These are phyloP conservation scores for Cetonia aurata DNA, from an alignment of 2,888 invertebrate genomes.

Conservation along the genomic window DNA sequence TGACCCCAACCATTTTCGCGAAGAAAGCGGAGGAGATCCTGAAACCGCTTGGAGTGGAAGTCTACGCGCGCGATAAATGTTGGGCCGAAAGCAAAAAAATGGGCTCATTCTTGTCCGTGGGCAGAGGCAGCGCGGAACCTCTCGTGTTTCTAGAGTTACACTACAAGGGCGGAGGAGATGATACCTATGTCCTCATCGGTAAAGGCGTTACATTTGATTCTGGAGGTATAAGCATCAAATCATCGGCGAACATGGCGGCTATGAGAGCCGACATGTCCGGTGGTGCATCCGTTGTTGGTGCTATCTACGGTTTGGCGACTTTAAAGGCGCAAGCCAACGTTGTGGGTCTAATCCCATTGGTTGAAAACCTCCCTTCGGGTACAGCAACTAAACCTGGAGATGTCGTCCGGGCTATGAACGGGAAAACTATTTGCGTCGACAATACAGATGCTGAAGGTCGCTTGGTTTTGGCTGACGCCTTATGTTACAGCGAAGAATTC, in stretches of 20 bases:
- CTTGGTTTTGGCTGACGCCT: constrained; percentile 78
- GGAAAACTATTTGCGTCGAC: constrained; percentile 78
- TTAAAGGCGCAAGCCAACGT: constrained; percentile 72
- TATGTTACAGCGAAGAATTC: constrained; percentile 75
- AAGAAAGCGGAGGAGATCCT: constrained; percentile 66
- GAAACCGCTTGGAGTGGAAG: constrained; percentile 64
- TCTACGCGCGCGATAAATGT: constrained; percentile 69
- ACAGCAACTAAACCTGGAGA: constrained; percentile 79
- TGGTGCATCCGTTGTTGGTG: constrained; percentile 74
- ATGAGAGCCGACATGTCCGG: constrained; percentile 84
- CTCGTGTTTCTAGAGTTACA: constrained; percentile 76
- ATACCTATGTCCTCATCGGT: constrained; percentile 75
- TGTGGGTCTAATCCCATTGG: constrained; percentile 74
- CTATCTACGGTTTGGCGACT: constrained; percentile 71
- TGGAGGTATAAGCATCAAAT: constrained; percentile 80
- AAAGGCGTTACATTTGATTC: constrained; percentile 75
- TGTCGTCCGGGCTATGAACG: constrained; percentile 78
- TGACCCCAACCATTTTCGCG: constrained; percentile 77
- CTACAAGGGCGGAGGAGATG: constrained; percentile 63
- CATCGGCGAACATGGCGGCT: constrained; percentile 73
- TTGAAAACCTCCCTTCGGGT: constrained; percentile 79
- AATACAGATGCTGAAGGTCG: constrained; percentile 83
- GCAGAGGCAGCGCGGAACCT: constrained; percentile 72
- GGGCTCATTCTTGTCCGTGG: constrained; percentile 76
- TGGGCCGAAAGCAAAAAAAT: constrained; percentile 77